A percentile compares a stretch with the other conserved stretches of the same genome.
Conservation (phyloP, 2,797 vertebrate genomes). For the Sternotherus odoratus region DNA sequence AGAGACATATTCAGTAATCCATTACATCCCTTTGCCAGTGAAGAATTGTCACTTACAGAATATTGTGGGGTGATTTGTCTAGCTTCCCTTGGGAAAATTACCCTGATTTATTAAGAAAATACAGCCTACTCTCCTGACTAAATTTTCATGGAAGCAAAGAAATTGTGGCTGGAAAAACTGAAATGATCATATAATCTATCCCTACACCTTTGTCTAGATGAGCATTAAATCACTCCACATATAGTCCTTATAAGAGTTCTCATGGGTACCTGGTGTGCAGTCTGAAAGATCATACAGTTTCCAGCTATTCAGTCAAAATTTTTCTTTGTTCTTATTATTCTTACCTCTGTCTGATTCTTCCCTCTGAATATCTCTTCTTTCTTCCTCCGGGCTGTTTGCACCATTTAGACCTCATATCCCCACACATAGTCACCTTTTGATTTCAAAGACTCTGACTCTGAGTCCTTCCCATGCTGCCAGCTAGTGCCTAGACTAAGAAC, state of each 20-base stretch:
- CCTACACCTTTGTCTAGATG: neutral
- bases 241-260: neutral
- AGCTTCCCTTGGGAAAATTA: neutral
- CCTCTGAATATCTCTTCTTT: neutral
- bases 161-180: neutral
- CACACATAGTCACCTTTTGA: neutral
- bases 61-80: neutral
- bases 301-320: neutral
- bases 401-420: neutral
- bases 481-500: neutral
- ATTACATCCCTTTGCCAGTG: neutral
- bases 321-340: neutral
- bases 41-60: neutral
- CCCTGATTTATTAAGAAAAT: neutral
- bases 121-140: neutral
- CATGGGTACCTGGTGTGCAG: neutral
- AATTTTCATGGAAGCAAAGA: neutral
- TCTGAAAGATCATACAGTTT: accelerated
- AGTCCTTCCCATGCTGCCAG: neutral
- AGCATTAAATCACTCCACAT: neutral
- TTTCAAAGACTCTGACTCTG: neutral
- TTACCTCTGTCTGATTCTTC: accelerated
- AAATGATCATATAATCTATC: neutral
- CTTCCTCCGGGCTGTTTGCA: neutral
- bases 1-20: neutral